These are phyloP conservation scores for Sylvilagus bachmani DNA, from an alignment of 2,113 vertebrate genomes.

Conservation along the genomic window DNA sequence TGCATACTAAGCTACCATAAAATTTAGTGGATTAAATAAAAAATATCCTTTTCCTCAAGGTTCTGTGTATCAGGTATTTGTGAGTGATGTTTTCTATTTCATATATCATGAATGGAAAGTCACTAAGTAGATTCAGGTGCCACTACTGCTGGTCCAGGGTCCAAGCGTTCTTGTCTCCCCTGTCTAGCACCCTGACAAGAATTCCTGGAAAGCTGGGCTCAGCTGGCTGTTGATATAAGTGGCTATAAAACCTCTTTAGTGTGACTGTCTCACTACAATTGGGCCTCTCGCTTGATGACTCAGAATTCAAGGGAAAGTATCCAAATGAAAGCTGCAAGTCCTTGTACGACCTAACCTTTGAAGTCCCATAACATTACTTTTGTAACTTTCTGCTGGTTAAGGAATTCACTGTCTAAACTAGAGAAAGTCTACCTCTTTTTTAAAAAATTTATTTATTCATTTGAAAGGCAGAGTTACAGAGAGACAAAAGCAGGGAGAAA, in stretches of 20 bases:
- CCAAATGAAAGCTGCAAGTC: too few species aligned
- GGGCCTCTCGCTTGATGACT: neutral
- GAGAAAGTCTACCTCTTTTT: too few species aligned
- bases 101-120: neutral
- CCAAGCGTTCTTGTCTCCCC: neutral
- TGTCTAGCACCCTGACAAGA: neutral
- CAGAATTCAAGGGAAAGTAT: neutral
- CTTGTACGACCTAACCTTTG: neutral
- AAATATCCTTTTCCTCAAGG: neutral
- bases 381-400: too few species aligned
- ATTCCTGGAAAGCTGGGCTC: neutral
- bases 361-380: neutral
- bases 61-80: neutral
- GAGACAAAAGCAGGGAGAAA: too few species aligned
- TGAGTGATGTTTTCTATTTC: neutral
- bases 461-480: too few species aligned
- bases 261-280: neutral
- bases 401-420: too few species aligned
- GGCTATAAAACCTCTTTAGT: neutral
- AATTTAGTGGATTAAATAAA: neutral
- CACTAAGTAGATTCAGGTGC: neutral
- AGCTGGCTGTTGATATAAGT: neutral
- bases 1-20: neutral
- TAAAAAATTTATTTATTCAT: too few species aligned
- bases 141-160: neutral